Evolutionary conservation across 2,888 invertebrate genomes (phyloP).

Genomic region (Arenicola marina): DNA sequence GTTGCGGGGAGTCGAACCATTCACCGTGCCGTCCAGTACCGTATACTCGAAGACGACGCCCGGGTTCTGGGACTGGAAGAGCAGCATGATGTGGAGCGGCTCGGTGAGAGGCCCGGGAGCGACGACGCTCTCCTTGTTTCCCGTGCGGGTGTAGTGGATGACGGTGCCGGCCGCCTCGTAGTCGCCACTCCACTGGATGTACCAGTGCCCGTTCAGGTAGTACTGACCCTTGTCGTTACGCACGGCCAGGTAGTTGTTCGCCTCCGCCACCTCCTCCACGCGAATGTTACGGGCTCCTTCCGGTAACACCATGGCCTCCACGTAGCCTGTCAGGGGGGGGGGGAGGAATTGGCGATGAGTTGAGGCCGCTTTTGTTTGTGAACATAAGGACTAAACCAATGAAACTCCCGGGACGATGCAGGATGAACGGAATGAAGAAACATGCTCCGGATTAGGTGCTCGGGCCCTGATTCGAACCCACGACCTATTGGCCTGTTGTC

Average conservation of each 20-base stretch:
- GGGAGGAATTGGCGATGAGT: too few relatives aligned
- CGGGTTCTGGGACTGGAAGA: constrained; percentile 75
- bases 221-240: constrained; percentile 73
- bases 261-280: constrained; percentile 76
- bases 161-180: constrained; percentile 80
- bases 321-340: constrained; percentile 66
- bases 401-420: too few relatives aligned
- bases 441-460: too few relatives aligned
- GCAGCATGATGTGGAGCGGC: constrained; percentile 77
- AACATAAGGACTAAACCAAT: too few relatives aligned
- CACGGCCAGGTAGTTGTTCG: constrained; percentile 81
- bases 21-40: constrained; percentile 69
- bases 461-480: too few relatives aligned
- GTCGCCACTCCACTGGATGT: constrained; percentile 72
- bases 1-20: constrained; percentile 64
- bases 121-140: constrained; percentile 77
- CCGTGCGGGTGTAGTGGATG: constrained; percentile 76
- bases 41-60: constrained; percentile 86
- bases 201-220: constrained; percentile 81
- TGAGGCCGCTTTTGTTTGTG: too few relatives aligned
- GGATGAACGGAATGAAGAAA: too few relatives aligned
- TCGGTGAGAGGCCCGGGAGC: constrained; percentile 83
- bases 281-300: constrained; percentile 78
- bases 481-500: too few relatives aligned
- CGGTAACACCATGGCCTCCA: constrained; percentile 72